Evolutionary conservation across 2,113 vertebrate genomes (phyloP), one percentile per base, ranked within the genome.

Genomic region (Cryptomyrus ogoouensis): DNA sequence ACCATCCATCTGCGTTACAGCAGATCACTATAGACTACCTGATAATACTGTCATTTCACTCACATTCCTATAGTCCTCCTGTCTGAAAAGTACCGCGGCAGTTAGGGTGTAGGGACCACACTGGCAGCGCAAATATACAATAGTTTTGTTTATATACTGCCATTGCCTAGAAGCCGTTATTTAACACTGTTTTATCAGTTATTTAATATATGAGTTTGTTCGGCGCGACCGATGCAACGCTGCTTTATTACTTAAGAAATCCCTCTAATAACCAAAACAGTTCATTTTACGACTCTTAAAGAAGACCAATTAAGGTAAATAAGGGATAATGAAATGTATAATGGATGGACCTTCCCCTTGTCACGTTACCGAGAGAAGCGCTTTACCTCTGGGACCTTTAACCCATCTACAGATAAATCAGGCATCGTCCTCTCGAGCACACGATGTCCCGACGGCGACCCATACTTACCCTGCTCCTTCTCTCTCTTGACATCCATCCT

Each of bases 401-500:
- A 19, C 74, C 2, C 35, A 15, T 31, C 27, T 39, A 39, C 31
- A 39, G 70, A 77, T 77, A 77, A 77, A 31, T 39, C 46, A 80
- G 35, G 12, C 15, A 17, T 42, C 35, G 2, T 13, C 74, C 35
- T 27, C n/a, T n/a, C 15, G 12, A 13, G 47, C 83, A 3, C n/a
- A 31, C 21, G 13, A 31, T 17, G 12, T 35, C n/a, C 49, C 49
- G 13, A 87, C 39, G 49, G 50, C 49, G 17, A 46, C 44, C 42
- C 46, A 21, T 90, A 94, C 96, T 94, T 91, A 96, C 96, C 96
- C 88, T 95, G 94, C 6, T 96, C 95, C 85, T 94, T 96, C 6
- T 96, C 96, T 90, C 95, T 94, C 92, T 96, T 96, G 0, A 89
- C 91, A 80, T 96, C 96, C 96, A 96, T 96, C 66, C 39, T 91